Evolutionary conservation across 2,797 vertebrate genomes (phyloP).

Genomic region (Synanceia verrucosa): DNA sequence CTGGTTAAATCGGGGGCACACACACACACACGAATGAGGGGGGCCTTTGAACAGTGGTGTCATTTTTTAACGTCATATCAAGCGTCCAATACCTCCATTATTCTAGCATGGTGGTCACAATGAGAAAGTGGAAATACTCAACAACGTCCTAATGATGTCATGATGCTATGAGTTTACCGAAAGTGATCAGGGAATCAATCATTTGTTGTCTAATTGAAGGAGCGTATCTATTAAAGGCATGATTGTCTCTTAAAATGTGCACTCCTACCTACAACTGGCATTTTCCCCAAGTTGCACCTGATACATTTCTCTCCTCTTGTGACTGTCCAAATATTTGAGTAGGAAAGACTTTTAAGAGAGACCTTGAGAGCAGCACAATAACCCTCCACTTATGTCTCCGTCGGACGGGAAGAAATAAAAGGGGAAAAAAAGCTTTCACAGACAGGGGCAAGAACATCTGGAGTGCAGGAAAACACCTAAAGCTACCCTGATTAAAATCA

Average conservation of each 20-base stretch:
- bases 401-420: conserved; percentile 63
- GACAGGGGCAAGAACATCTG: conserved; percentile 73
- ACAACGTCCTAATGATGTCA: conserved; percentile 44
- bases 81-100: conserved; percentile 28
- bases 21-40: conserved; percentile 1
- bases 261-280: conserved; percentile 16
- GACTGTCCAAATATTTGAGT: conserved; percentile 83
- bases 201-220: conserved; percentile 15
- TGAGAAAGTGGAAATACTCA: conserved; percentile 38
- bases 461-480: conserved; percentile 76
- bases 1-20: conserved; percentile 68
- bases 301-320: conserved; percentile 79
- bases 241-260: conserved; percentile 37
- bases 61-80: conserved; percentile 55
- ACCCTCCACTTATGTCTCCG: conserved; percentile 75
- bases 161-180: conserved; percentile 31
- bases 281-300: conserved; percentile 61
- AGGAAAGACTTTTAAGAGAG: conserved; percentile 77
- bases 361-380: conserved; percentile 77
- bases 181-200: conserved; percentile 29
- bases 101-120: conserved; percentile 32
- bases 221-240: neutral
- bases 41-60: conserved; percentile 36
- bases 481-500: conserved; percentile 79
- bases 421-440: conserved; percentile 31